Base-by-base conservation (phyloP, 2,888 invertebrate species). In the Nemapogon koenigi region DNA sequence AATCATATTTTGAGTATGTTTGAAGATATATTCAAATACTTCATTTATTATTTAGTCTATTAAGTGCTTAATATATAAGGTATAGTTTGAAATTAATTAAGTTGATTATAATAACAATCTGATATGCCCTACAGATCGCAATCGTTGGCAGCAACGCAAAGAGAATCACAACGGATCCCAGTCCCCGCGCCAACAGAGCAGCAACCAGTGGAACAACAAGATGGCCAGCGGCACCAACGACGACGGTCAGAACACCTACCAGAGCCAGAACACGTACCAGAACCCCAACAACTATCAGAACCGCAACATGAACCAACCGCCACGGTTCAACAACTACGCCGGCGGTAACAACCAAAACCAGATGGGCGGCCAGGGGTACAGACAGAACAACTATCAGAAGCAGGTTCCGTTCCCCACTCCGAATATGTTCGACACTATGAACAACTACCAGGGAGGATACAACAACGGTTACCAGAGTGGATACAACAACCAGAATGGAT, bases 71-170 rank as follows among this genome's bases (percentile, higher is more conserved):
- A 10, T 8, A 6, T 22, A 22, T 7, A 22, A 22, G n/a, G n/a
- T n/a, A n/a, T n/a, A n/a, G n/a, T n/a, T n/a, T n/a, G n/a, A n/a
- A n/a, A n/a, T n/a, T n/a, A n/a, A n/a, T n/a, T n/a, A n/a, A n/a
- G n/a, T n/a, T n/a, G n/a, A n/a, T n/a, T n/a, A n/a, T n/a, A n/a
- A n/a, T n/a, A n/a, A n/a, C n/a, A n/a, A n/a, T n/a, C n/a, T n/a
- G n/a, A n/a, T n/a, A n/a, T n/a, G n/a, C n/a, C 37, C 35, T 43
- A 47, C 56, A 69, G 83, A 79, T 43, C 81, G 75, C 42, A 84
- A 82, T 46, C 83, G 83, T 43, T 86, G 86, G 85, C 82, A 82
- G 47, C 83, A 83, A 55, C 82, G 83, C 46, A 81, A 83, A 46
- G 84, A 81, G 47, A 75, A 78, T 43, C 71, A 70, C 49, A 75